Conservation (phyloP, 2,888 invertebrate genomes). For the Sussaba pulchella region DNA sequence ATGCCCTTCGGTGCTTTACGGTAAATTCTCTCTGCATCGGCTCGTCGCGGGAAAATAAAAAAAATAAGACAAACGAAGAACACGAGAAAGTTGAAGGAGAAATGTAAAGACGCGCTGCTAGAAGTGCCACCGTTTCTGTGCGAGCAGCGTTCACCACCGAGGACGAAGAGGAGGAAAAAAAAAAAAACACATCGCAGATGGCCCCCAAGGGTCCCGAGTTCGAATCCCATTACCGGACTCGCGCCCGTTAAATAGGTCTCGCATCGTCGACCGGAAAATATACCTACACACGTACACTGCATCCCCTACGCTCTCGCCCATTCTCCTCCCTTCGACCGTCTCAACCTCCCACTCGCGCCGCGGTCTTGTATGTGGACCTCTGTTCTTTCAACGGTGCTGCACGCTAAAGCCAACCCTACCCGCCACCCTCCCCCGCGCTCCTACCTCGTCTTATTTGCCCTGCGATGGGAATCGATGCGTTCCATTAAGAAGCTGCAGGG, state of each 20-base stretch:
- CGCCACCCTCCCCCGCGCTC: constrained; percentile 37
- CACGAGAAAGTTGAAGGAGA: constrained; percentile 40
- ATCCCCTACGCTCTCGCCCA: constrained; percentile 40
- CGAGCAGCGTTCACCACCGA: constrained; percentile 59
- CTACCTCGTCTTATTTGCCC: constrained; percentile 77
- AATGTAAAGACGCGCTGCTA: constrained; percentile 16
- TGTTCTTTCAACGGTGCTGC: constrained; percentile 30
- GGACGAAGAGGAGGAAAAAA: constrained; percentile 68
- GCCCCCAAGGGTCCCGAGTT: constrained; percentile 82
- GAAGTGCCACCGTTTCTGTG: constrained; percentile 42
- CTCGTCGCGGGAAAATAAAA: constrained; percentile 6
- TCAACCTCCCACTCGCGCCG: constrained; percentile 29
- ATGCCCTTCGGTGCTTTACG: constrained; percentile 25
- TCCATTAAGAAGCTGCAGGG: constrained; percentile 76
- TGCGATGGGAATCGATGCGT: constrained; percentile 81
- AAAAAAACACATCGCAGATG: constrained; percentile 78
- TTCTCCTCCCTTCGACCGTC: constrained; percentile 28
- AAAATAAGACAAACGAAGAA: constrained; percentile 4
- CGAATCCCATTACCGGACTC: constrained; percentile 85
- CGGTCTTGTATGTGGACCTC: constrained; percentile 35
- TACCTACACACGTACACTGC: constrained; percentile 72
- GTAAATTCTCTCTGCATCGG: constrained; percentile 20
- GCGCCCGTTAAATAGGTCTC: constrained; percentile 85
- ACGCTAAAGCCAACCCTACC: constrained; percentile 66
- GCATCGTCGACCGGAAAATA: constrained; percentile 85